Evolutionary conservation across 1,140 invertebrate species (phyloP).

Genomic region (Mylabris phalerata): DNA sequence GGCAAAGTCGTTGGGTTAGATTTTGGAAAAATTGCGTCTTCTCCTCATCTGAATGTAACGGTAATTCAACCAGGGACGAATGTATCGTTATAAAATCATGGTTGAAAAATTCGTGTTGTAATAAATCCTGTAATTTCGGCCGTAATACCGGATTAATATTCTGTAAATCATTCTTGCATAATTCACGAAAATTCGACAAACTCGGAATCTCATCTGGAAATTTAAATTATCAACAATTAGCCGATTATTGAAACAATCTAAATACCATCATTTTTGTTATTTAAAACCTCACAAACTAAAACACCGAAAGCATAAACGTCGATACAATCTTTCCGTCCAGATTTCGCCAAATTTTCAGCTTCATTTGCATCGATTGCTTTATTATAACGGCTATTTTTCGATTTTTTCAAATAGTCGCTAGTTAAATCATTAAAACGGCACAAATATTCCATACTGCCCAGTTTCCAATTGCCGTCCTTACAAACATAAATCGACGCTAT

Average conservation of each 20-base stretch:
- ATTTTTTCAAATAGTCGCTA: conserved; percentile 58
- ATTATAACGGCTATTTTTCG: conserved; percentile 55
- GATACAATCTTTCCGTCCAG: conserved; percentile 48
- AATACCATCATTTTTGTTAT: conserved; percentile 52
- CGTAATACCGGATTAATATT: conserved; percentile 51
- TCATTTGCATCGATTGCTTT: conserved; percentile 65
- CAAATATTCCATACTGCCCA: conserved; percentile 73
- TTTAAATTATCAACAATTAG: conserved; percentile 15
- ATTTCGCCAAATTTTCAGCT: conserved; percentile 46
- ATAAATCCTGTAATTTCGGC: conserved; percentile 54
- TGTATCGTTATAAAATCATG: conserved; percentile 77
- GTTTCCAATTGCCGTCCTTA: conserved; percentile 72
- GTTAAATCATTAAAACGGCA: conserved; percentile 63
- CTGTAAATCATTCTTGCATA: conserved; percentile 59
- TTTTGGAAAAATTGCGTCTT: conserved; percentile 69
- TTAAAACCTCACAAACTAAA: conserved; percentile 67
- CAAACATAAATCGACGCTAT: conserved; percentile 73
- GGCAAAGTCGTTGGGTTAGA: conserved; percentile 55
- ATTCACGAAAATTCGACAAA: conserved; percentile 57
- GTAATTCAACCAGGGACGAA: conserved; percentile 71
- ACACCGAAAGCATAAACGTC: conserved; percentile 77
- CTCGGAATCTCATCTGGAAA: conserved; percentile 59
- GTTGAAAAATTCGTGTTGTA: conserved; percentile 69
- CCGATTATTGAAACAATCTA: neutral
- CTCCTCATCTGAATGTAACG: conserved; percentile 67